These are phyloP conservation scores for Rotaria sp. DNA, from an alignment of 2,888 invertebrate species.

Conservation along the genomic window DNA sequence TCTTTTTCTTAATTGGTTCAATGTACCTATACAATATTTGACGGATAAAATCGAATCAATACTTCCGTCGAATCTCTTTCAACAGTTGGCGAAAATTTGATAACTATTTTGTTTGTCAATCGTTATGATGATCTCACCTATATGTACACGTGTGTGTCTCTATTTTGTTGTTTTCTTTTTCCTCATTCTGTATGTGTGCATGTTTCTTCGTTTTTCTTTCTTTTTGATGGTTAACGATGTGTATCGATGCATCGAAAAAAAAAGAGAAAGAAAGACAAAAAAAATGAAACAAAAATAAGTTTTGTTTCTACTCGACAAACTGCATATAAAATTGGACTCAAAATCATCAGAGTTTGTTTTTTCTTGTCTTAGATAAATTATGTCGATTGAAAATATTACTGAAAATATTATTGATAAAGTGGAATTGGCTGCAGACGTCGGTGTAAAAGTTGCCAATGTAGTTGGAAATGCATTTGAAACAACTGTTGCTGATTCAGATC, in stretches of 20 bases:
- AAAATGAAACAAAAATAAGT: background rate
- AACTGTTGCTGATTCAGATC: background rate
- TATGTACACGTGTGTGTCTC: background rate
- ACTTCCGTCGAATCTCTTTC: conserved; percentile 37
- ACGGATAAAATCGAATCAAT: conserved; percentile 37
- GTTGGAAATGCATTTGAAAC: background rate
- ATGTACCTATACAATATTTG: conserved; percentile 30
- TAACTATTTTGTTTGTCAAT: background rate
- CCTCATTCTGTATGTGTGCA: background rate
- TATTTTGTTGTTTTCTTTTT: background rate
- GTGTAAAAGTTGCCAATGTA: background rate
- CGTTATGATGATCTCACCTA: background rate
- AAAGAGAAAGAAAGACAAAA: background rate
- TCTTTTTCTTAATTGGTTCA: conserved; percentile 56
- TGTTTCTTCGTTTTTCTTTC: background rate
- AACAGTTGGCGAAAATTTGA: conserved; percentile 36
- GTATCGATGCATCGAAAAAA: conserved; percentile 5
- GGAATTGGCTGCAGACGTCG: background rate
- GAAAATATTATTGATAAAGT: background rate
- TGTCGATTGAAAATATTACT: no score
- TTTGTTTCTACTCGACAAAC: background rate
- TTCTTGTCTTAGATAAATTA: background rate
- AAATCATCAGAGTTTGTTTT: background rate
- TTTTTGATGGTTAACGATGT: background rate
- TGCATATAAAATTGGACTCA: background rate